Evolutionary conservation across 2,888 invertebrate species (phyloP), one percentile per base, ranked within the genome.

Genomic region (Flexamia atlantica): DNA sequence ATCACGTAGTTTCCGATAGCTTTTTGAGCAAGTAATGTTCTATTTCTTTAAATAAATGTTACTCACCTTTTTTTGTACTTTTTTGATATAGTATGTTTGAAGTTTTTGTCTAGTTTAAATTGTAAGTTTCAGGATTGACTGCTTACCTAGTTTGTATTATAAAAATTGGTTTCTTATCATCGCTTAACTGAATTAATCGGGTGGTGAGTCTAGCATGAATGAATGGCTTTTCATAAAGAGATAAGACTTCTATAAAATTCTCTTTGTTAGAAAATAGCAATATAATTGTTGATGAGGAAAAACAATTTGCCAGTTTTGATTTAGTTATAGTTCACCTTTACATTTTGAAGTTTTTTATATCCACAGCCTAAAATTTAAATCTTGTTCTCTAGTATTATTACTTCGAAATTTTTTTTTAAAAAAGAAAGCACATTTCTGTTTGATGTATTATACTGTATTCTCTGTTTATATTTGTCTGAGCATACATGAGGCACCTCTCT

Each of bases 401-500:
- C 36, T 36, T 36, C 1, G 3, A 57, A 57, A 7, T 23, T 57
- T 57, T 3, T 17, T 57, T 23, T 2, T 57, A n/a, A 23, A 7
- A n/a, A 23, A 57, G n/a, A 53, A 2, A 23, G 23, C 23, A 57
- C 20, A 57, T 23, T 57, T 57, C 23, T 57, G 57, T 57, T 57
- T 57, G 20, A 57, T 23, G 57, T 57, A 57, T 20, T 40, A 70
- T 70, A 60, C 23, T 60, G 25, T 70, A 70, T 42, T 74, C 23
- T 70, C n/a, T 70, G 46, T 74, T 36, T 53, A 23, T 60, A 60
- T 42, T 74, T 74, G 42, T 74, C 74, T 40, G 42, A 46, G 76
- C 76, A 46, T 74, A 46, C 76, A 76, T 25, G 76, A 76, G 76
- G 76, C 76, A 76, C 28, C 10, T 42, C 76, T 76, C 76, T 72